Base-by-base conservation (phyloP, 53 echinoderm and acorn worm species). In the Apostichopus leukothele region DNA sequence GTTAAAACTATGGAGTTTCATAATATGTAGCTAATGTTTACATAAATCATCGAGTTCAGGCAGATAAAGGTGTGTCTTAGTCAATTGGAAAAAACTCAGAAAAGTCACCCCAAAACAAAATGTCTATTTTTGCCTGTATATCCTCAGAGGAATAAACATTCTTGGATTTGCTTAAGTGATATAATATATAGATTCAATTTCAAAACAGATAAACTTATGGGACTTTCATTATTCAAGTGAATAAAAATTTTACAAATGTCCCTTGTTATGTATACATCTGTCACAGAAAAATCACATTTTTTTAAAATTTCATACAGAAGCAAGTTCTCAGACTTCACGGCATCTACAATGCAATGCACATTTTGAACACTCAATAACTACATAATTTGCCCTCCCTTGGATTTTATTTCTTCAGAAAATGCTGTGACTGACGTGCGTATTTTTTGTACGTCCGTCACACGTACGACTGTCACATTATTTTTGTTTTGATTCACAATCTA, bases 241-340 rank as follows among this genome's bases (percentile, higher is more conserved):
- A 75, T 75, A 14, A 1, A 12, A 75, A 1, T 75, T 75, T 25
- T 21, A 11, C 25, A 14, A 75, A 12, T 1, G 75, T 75, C 22
- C 27, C 75, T 75, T 75, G 9, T 26, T 75, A 26, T 16, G 19
- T 75, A 26, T 75, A 26, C 75, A 19, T 75, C 75, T 18, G 75
- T 75, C 75, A 20, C 22, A 75, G 75, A 26, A 75, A 75, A 75
- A 75, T 26, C 5, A 21, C 75, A 63, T 63, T 75, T 26, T 27
- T 20, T 75, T 25, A 75, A 75, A 75, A 75, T 75, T 75, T 75
- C 75, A 75, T 26, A 75, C 19, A 75, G 75, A 75, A 75, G 75
- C 23, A 75, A 75, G 75, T n/a, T 11, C 75, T 7, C 0, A 75
- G 75, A 75, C 4, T 75, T 75, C 21, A 5, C 7, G 75, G 23